These are phyloP conservation scores for Parus major DNA, from an alignment of 2,113 vertebrate species.

Conservation along the genomic window DNA sequence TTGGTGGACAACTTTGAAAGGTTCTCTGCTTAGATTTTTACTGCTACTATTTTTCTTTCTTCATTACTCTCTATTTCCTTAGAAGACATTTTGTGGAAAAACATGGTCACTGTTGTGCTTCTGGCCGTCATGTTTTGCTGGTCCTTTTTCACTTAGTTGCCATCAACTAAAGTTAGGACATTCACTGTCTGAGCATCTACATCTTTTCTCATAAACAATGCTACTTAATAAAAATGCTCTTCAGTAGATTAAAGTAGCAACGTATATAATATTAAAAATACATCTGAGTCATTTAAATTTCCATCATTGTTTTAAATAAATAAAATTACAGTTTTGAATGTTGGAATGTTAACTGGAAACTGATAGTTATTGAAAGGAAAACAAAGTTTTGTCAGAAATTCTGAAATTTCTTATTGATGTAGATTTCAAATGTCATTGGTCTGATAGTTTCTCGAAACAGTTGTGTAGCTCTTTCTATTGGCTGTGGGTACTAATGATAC, in stretches of 20 bases:
- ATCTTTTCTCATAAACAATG: neutral
- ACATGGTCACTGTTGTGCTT: neutral
- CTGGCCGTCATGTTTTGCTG: neutral
- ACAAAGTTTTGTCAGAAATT: neutral
- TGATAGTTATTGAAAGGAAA: neutral
- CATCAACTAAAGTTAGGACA: neutral
- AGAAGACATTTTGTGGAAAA: neutral
- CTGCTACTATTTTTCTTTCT: neutral
- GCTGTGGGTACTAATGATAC: fast-evolving
- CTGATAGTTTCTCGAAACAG: neutral
- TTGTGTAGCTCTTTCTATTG: neutral
- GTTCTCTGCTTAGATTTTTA: neutral
- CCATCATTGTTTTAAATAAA: neutral
- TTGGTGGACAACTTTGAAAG: neutral
- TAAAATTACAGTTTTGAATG: neutral
- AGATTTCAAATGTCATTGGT: neutral
- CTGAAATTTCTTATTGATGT: neutral
- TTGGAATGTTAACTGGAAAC: neutral
- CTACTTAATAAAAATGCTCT: neutral
- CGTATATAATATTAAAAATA: neutral
- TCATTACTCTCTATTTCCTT: neutral
- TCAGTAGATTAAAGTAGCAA: neutral
- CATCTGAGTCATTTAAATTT: neutral
- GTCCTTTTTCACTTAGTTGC: neutral
- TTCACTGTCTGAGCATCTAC: neutral